Percentiles rank a stretch among this genome's conserved stretches.
phyloP scores from a whole-genome alignment of 2,113 vertebrate species.

The Myiozetetes cayanensis region DNA sequence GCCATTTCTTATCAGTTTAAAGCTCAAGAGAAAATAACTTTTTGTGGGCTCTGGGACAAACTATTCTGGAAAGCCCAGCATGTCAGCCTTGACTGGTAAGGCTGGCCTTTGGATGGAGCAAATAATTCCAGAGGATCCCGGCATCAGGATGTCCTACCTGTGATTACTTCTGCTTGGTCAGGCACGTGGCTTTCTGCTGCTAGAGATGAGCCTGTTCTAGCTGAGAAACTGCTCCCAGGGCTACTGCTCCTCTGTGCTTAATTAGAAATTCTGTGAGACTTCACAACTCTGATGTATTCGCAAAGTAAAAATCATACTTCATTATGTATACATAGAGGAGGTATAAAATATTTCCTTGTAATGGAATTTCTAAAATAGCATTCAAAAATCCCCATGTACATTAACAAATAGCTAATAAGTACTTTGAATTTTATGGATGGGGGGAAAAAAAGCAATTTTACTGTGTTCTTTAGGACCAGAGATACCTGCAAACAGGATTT shows the following conservation, averaged over 20 bases:
- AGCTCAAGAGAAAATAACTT: not conserved
- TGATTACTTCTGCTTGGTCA: not conserved
- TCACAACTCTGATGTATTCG: not conserved
- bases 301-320: not conserved
- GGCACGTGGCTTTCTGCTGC: not conserved
- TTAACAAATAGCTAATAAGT: not conserved
- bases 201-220: not conserved
- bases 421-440: not conserved
- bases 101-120: not conserved
- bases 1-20: not conserved
- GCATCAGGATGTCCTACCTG: not conserved
- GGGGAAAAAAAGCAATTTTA: accelerated
- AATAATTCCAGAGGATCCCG: not conserved
- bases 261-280: not conserved
- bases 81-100: not conserved
- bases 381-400: not conserved
- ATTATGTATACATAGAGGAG: accelerated
- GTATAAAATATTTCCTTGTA: not conserved
- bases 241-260: not conserved
- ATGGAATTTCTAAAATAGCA: not conserved
- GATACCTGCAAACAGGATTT: not conserved
- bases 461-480: not conserved
- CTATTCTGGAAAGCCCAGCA: not conserved
- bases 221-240: not conserved
- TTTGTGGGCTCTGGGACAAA: not conserved